These are phyloP conservation scores for Meloidogyne floridensis DNA, from an alignment of 1,140 invertebrate species.

Conservation along the genomic window DNA sequence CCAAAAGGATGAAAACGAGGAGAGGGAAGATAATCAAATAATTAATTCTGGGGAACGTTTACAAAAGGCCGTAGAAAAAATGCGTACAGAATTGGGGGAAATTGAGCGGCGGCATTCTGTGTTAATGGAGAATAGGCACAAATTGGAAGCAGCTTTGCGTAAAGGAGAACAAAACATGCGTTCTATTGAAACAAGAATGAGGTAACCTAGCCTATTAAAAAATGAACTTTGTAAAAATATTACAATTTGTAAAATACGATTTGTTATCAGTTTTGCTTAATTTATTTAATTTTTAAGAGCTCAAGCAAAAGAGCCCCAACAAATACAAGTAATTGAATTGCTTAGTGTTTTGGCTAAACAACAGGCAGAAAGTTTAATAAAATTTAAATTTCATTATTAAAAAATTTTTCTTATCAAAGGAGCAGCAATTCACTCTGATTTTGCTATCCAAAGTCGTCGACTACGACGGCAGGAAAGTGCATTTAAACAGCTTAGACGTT, in stretches of 20 bases:
- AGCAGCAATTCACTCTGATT: slow-evolving; percentile 55
- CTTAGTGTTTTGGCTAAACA: slow-evolving; percentile 56
- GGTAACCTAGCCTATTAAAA: not conserved
- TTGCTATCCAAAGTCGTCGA: slow-evolving; percentile 55
- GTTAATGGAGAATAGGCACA: slow-evolving; percentile 54
- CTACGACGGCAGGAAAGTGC: slow-evolving; percentile 60
- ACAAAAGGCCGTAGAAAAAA: slow-evolving; percentile 47
- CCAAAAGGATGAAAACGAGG: slow-evolving; percentile 49
- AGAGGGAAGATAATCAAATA: slow-evolving; percentile 43
- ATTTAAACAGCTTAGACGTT: slow-evolving; percentile 56
- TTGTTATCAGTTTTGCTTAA: not conserved
- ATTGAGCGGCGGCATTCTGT: slow-evolving; percentile 14
- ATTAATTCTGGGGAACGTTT: slow-evolving; percentile 52
- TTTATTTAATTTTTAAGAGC: not conserved
- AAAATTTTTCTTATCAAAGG: slow-evolving; percentile 51
- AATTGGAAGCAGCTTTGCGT: slow-evolving; percentile 56
- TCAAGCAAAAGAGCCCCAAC: slow-evolving; percentile 55
- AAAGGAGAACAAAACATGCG: slow-evolving; percentile 53
- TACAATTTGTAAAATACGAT: too few species aligned
- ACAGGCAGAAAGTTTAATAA: slow-evolving; percentile 58
- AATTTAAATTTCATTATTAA: not conserved
- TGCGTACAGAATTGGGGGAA: slow-evolving; percentile 24
- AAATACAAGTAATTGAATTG: slow-evolving; percentile 59
- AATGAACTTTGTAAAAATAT: too few species aligned
- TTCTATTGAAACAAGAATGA: slow-evolving; percentile 53